phyloP scores from a whole-genome alignment of 2,113 vertebrate genomes.

The Phyllostomus discolor region DNA sequence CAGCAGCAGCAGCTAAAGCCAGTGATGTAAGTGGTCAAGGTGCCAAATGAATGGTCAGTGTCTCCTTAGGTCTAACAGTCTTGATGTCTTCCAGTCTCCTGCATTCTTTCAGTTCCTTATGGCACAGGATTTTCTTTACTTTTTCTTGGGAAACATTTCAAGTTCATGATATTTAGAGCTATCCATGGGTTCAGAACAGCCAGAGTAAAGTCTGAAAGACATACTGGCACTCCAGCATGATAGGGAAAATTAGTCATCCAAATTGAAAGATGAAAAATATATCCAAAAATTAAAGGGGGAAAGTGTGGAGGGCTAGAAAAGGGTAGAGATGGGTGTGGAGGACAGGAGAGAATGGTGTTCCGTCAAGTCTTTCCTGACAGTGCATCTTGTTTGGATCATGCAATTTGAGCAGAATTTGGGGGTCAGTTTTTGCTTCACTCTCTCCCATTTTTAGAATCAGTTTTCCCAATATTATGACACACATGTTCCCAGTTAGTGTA shows the following conservation, averaged over 20 bases:
- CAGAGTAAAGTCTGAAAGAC: conserved; percentile 24
- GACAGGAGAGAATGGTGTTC: neutral
- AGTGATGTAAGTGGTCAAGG: neutral
- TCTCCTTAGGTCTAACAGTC: neutral
- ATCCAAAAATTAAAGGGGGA: neutral
- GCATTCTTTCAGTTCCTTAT: neutral
- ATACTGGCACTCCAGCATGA: neutral
- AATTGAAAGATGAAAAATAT: neutral
- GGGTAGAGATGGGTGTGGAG: neutral
- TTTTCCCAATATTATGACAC: conserved; percentile 44
- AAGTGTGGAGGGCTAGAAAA: neutral
- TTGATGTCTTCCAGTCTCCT: neutral
- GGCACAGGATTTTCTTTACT: neutral
- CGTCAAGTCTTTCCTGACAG: neutral
- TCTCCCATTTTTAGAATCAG: conserved; percentile 56
- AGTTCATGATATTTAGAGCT: conserved; percentile 40
- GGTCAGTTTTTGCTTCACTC: conserved; percentile 48
- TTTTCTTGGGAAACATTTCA: conserved; percentile 33
- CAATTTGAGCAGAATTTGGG: conserved; percentile 24
- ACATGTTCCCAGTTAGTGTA: conserved; percentile 45
- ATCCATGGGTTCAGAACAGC: neutral
- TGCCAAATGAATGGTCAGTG: neutral
- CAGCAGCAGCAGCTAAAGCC: neutral
- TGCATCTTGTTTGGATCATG: neutral
- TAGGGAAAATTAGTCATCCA: neutral